phyloP scores from a whole-genome alignment of 2,113 vertebrate species.

The Ciconia maguari region DNA sequence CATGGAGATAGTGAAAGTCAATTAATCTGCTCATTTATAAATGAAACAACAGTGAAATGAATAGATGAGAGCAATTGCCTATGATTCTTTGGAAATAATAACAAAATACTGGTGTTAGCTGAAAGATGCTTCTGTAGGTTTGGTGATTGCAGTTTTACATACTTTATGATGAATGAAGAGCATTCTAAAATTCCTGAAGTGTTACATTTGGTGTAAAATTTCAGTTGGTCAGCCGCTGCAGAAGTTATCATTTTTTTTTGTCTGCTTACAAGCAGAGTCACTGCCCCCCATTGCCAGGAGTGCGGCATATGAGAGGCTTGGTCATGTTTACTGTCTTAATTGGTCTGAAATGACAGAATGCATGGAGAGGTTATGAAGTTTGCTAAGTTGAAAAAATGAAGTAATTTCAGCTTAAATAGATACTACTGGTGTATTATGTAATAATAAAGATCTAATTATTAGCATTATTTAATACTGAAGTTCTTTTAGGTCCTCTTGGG shows the following conservation, averaged over 20 bases:
- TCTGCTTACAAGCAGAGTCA: not conserved
- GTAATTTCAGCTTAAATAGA: constrained; percentile 4
- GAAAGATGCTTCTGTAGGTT: not conserved
- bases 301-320: not conserved
- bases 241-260: not conserved
- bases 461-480: not conserved
- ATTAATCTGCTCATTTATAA: not conserved
- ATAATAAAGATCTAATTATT: not conserved
- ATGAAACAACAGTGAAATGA: not conserved
- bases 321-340: not conserved
- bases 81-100: not conserved
- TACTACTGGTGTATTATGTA: not conserved
- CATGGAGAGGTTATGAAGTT: not conserved
- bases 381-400: not conserved
- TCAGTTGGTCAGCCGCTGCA: not conserved
- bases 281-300: not conserved
- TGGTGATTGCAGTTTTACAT: not conserved
- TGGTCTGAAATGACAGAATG: not conserved
- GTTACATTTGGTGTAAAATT: not conserved
- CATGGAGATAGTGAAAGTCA: not conserved
- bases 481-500: not conserved
- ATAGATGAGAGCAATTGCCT: not conserved
- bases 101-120: not conserved
- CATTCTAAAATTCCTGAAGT: not conserved
- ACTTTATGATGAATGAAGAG: not conserved